Evolutionary conservation across 2,797 vertebrate species (phyloP), one percentile per base, ranked within the genome.

Genomic region (Xerus rutilus): DNA sequence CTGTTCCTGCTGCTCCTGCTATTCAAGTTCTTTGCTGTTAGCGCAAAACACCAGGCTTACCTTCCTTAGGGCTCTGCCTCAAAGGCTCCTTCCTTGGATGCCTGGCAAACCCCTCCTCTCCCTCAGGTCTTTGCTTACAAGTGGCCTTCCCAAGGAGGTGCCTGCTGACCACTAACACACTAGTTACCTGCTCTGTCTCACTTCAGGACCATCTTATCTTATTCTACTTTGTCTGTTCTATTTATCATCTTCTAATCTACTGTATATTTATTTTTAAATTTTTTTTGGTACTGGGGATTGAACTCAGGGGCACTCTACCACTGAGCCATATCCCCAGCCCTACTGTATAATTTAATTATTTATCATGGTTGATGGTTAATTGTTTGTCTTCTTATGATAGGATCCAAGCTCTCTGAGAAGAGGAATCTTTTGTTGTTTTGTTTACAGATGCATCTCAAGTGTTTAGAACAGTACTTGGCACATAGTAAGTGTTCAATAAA

Each of bases 161-260:
- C 28, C 17, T 30, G 23, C 13, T 18, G 11, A 14, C 39, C 18
- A 7, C 32, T 17, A 52, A n/a, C 49, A 70, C 76, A 81, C 54
- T 20, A 12, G 1, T 64, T 67, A 78, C 52, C 49, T 0, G 0
- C 14, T 65, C 18, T 59, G 62, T 2, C 25, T 91, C 74, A 82
- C 32, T 82, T 69, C 62, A 62, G 5, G 12, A 7, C 59, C n/a
- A 72, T 47, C 20, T 88, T 67, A 67, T n/a, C 8, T 67, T 65
- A 1, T 23, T n/a, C n/a, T n/a, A n/a, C 81, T 88, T 39, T 3
- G 3, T 89, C 32, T 67, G 30, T 13, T 35, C 3, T 23, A 39
- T 73, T 90, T 90, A 65, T 82, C 39, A 54, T 89, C 81, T 78
- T 87, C 59, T 62, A 89, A 82, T 35, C 30, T 72, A 54, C 69